A percentile compares a stretch with the other conserved stretches of the same genome.
Evolutionary conservation across 2,888 invertebrate genomes (phyloP).

Genomic region (Drosophila merina): DNA sequence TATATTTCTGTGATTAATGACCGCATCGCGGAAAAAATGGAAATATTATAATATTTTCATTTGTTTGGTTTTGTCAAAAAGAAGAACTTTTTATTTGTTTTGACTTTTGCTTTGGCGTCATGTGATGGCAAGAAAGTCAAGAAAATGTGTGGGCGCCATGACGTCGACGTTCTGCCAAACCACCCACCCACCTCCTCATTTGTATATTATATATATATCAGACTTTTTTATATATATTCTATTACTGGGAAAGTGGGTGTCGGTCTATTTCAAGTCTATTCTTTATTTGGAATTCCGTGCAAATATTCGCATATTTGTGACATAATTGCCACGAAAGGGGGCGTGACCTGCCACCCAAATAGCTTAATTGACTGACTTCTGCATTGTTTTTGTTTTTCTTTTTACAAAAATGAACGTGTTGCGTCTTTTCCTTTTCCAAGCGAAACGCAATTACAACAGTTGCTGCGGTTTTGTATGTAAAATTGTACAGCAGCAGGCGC

Average conservation of each 20-base stretch:
- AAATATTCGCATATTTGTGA: constrained; percentile 17
- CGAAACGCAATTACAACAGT: constrained; percentile 36
- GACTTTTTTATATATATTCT: constrained; percentile 1
- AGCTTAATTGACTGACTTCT: constrained; percentile 13
- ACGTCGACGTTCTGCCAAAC: constrained; percentile 56
- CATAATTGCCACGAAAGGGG: constrained; percentile 22
- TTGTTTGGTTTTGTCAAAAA: constrained; percentile 32
- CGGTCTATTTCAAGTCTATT: constrained; percentile 14
- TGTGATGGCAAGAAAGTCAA: constrained; percentile 50
- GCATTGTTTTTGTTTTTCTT: constrained; percentile 5
- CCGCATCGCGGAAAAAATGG: constrained; percentile 32
- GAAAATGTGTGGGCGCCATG: constrained; percentile 67
- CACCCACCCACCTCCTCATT: constrained; percentile 2
- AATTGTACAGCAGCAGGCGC: constrained; percentile 35
- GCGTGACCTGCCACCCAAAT: constrained; percentile 1
- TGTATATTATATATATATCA: constrained; percentile 1
- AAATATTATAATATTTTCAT: constrained; percentile 30
- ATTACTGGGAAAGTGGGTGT: constrained; percentile 28
- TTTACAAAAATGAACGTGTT: constrained; percentile 8
- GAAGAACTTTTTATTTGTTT: constrained; percentile 6
- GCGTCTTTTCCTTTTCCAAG: constrained; percentile 7
- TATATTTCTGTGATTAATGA: constrained; percentile 53
- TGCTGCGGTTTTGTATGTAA: constrained; percentile 10
- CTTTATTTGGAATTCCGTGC: constrained; percentile 27
- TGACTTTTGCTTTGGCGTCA: constrained; percentile 60